phyloP scores from a whole-genome alignment of 1,140 invertebrate species.

The Riptortus pedestris region DNA sequence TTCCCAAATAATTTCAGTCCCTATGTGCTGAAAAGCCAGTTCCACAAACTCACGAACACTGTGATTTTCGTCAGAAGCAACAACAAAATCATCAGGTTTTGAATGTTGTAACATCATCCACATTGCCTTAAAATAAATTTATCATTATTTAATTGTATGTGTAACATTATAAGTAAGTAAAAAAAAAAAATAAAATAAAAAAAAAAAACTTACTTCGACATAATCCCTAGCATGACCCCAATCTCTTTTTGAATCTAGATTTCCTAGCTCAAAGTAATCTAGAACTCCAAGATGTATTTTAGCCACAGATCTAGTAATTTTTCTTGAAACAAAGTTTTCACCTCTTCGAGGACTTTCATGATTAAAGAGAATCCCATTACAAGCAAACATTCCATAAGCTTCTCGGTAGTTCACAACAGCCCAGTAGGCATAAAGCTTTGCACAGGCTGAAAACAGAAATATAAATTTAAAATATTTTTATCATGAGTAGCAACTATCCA shows the following conservation, averaged over 20 bases:
- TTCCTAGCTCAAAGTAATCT: slow-evolving; percentile 83
- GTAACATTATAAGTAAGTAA: background rate
- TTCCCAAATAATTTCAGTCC: slow-evolving; percentile 67
- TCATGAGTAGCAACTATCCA: background rate
- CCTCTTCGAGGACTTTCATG: slow-evolving; percentile 96
- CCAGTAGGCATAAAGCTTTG: slow-evolving; percentile 98
- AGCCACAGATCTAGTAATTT: slow-evolving; percentile 93
- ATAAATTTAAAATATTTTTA: slow-evolving; percentile 15
- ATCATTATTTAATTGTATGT: background rate
- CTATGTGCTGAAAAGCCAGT: slow-evolving; percentile 72
- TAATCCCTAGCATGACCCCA: slow-evolving; percentile 99
- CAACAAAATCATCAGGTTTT: slow-evolving; percentile 89
- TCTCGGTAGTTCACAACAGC: slow-evolving; percentile 97
- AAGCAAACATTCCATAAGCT: slow-evolving; percentile 95
- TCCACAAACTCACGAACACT: slow-evolving; percentile 96
- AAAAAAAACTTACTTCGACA: slow-evolving; percentile 61
- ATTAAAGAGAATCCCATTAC: slow-evolving; percentile 98
- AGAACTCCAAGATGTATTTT: slow-evolving; percentile 86
- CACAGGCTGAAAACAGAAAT: slow-evolving; percentile 64
- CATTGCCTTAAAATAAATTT: slow-evolving; percentile 67
- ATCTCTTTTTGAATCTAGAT: slow-evolving; percentile 90
- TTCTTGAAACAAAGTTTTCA: slow-evolving; percentile 97
- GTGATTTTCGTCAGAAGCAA: slow-evolving; percentile 89
- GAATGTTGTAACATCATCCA: slow-evolving; percentile 98
- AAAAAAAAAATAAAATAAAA: background rate